A percentile compares a stretch with the other conserved stretches of the same genome.
Conservation (phyloP, 2,113 vertebrate species). For the Origma solitaria region DNA sequence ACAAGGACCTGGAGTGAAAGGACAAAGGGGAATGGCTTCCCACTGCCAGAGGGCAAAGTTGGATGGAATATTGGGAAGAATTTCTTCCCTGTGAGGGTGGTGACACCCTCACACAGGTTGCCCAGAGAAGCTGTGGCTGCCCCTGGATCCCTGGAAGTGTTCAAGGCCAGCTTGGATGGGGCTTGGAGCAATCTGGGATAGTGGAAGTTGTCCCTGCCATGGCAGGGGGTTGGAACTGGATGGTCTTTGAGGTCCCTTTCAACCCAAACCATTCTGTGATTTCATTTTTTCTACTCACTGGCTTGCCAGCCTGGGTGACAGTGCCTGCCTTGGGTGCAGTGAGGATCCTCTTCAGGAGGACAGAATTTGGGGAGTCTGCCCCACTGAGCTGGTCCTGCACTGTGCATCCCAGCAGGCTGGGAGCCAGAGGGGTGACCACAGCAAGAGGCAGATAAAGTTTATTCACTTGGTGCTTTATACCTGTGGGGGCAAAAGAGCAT, state of each 20-base stretch:
- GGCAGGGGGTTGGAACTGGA: neutral
- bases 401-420: neutral
- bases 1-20: neutral
- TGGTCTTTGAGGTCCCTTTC: neutral
- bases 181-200: rapidly evolving
- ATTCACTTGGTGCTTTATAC: neutral
- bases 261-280: neutral
- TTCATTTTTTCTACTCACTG: neutral
- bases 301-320: neutral
- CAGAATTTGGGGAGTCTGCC: neutral
- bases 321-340: neutral
- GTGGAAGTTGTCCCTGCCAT: neutral
- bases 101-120: neutral
- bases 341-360: neutral
- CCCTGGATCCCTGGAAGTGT: neutral
- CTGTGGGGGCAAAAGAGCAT: neutral
- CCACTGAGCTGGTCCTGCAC: neutral
- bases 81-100: neutral
- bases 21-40: neutral
- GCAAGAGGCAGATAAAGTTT: neutral
- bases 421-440: neutral
- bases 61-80: neutral
- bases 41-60: neutral
- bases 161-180: neutral
- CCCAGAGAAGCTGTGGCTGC: neutral